phyloP scores from a whole-genome alignment of 1,140 invertebrate species.

The Gerris buenoi region DNA sequence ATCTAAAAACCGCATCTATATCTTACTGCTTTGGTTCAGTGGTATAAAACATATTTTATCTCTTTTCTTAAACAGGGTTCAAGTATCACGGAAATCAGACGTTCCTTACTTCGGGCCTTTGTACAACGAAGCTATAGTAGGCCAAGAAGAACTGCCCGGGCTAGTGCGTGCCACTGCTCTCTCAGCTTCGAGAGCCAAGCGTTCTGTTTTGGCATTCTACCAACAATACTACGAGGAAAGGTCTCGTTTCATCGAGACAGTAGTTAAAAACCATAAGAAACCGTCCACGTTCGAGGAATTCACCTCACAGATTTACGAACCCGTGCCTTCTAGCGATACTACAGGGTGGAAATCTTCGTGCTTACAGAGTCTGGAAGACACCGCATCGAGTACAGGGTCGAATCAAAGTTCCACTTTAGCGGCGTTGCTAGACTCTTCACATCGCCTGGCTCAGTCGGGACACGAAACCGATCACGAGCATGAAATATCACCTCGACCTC shows the following conservation, averaged over 20 bases:
- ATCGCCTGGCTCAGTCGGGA: constrained; percentile 30
- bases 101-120: constrained; percentile 91
- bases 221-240: constrained; percentile 64
- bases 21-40: too few relatives aligned
- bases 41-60: not conserved
- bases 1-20: too few relatives aligned
- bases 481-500: constrained; percentile 36
- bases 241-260: constrained; percentile 63
- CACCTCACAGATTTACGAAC: constrained; percentile 67
- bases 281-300: constrained; percentile 85
- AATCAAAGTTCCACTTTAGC: constrained; percentile 31
- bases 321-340: constrained; percentile 29
- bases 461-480: constrained; percentile 30
- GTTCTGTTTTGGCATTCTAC: constrained; percentile 72
- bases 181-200: constrained; percentile 78
- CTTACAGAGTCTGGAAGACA: constrained; percentile 9
- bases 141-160: constrained; percentile 64
- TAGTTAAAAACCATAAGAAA: constrained; percentile 78
- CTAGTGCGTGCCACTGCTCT: constrained; percentile 82
- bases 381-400: constrained; percentile 27
- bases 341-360: not conserved
- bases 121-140: constrained; percentile 85
- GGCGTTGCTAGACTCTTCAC: constrained; percentile 26
- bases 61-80: constrained; percentile 7
- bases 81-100: constrained; percentile 46